Evolutionary conservation across 1,140 invertebrate genomes (phyloP).

Genomic region (Caenorhabditis brenneri): DNA sequence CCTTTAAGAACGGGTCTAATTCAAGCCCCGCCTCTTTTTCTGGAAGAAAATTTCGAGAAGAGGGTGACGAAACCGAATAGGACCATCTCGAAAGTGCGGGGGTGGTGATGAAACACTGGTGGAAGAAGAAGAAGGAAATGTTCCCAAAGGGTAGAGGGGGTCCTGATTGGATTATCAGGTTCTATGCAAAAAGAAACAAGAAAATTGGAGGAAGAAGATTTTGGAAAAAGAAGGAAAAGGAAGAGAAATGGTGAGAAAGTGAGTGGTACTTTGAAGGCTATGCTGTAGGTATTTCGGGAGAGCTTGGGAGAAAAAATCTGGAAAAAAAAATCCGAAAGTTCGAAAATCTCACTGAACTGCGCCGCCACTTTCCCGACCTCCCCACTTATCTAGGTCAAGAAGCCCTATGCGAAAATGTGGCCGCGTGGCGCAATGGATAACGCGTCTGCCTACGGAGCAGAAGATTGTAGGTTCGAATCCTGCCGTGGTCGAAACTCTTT

Average conservation of each 20-base stretch:
- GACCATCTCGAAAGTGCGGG: background rate
- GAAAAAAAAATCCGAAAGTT: no score
- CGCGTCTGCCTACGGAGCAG: conserved; percentile 64
- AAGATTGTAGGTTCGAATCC: conserved; percentile 66
- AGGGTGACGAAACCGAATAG: background rate
- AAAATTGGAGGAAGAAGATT: background rate
- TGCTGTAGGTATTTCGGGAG: background rate
- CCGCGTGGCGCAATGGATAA: conserved; percentile 1
- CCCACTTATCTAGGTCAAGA: no score
- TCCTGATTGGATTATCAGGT: conserved; percentile 33
- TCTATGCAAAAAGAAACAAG: background rate
- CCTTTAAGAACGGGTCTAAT: background rate
- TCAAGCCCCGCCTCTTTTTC: background rate
- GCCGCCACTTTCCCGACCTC: no score
- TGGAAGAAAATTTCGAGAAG: background rate
- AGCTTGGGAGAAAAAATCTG: no score
- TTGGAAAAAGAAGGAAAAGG: background rate
- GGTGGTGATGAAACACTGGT: background rate
- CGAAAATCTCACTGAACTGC: no score
- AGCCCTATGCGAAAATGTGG: no score
- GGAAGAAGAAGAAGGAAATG: background rate
- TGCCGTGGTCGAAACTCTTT: conserved; percentile 54
- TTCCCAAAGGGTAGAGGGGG: background rate
- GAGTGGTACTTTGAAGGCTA: background rate
- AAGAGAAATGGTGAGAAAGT: background rate